Base-by-base conservation (phyloP, 2,113 vertebrate genomes). In the Pituophis catenifer region DNA sequence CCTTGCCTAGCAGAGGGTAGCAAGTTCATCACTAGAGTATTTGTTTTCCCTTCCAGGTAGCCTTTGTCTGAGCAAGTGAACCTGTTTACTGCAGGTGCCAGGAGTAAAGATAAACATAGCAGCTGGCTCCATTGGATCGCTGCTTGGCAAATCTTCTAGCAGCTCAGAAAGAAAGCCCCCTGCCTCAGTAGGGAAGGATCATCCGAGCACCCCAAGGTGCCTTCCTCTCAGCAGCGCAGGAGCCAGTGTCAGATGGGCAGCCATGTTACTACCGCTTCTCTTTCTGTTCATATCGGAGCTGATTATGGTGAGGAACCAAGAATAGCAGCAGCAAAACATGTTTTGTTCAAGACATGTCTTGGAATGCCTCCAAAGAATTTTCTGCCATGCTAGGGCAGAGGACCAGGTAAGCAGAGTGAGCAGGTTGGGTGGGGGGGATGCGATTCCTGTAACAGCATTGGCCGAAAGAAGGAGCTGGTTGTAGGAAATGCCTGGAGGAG, bases 301-400 rank as follows among this genome's bases (percentile, higher is more conserved):
- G 5, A 62, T 88, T 38, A 70, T 52, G 0, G 8, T 1, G 0
- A 86, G 8, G 65, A 50, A 0, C 94, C 1, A 1, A 29, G 94
- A 97, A 96, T 91, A 97, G 95, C 75, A 89, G 15, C 0, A 52
- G 92, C 15, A 86, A 89, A 96, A 96, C 93, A 96, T 95, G 62
- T 94, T 95, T 96, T 94, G 96, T 90, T 10, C 86, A 89, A 94
- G 86, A 0, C 91, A 48, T 55, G 57, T 0, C 94, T 93, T 48
- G 29, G 89, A 86, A 53, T 15, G 23, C 19, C 70, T 26, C 2
- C 26, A 9, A 44, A n/a, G 15, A 19, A 10, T 24, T 58, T 24
- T 0, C 19, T 17, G 86, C 10, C 75, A 85, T 26, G 5, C 52
- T 0, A 1, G 29, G 62, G 7, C 17, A 81, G 70, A 33, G 15